Base-by-base conservation (phyloP, 2,888 invertebrate species). In the Drosophila suboccidentalis region DNA sequence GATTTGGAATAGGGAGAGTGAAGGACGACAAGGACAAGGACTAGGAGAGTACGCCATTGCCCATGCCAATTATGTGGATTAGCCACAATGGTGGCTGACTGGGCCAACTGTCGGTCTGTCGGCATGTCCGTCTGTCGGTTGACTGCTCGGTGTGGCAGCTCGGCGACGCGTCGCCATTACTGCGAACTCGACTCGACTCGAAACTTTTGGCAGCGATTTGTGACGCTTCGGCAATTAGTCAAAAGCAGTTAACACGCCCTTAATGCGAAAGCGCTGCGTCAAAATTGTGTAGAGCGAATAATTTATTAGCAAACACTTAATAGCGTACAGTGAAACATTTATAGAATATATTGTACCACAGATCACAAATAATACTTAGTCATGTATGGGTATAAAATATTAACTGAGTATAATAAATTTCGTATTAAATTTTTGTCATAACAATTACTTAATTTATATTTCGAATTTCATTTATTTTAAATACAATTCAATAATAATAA, bases 201-300 rank as follows among this genome's bases (percentile, higher is more conserved):
- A 73, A 79, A 78, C 63, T 74, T 75, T 77, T 63, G 67, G 68
- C 77, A 65, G 65, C 77, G 67, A 80, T 80, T 80, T 69, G 68
- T 63, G 71, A 53, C 66, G 78, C 71, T 80, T 55, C 60, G 59
- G 62, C 77, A 80, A 80, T 80, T 80, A 80, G 80, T 81, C 79
- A 81, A 78, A 78, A 69, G 68, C 76, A 78, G 71, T 73, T 81
- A 80, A 71, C 78, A 74, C 82, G 62, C 63, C 62, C 78, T 64
- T 69, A 78, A 81, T 80, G 70, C 57, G 53, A 64, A 50, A 51
- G 44, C 72, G 49, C 19, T 63, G 72, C 67, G 71, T 75, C 72
- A 71, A 75, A 75, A 61, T 59, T 71, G 46, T 51, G 54, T 26
- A 44, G 19, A 63, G 47, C 58, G 32, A 64, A 69, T 73, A 72